Evolutionary conservation across 2,113 vertebrate species (phyloP).

Genomic region (Oryzias curvinotus): DNA sequence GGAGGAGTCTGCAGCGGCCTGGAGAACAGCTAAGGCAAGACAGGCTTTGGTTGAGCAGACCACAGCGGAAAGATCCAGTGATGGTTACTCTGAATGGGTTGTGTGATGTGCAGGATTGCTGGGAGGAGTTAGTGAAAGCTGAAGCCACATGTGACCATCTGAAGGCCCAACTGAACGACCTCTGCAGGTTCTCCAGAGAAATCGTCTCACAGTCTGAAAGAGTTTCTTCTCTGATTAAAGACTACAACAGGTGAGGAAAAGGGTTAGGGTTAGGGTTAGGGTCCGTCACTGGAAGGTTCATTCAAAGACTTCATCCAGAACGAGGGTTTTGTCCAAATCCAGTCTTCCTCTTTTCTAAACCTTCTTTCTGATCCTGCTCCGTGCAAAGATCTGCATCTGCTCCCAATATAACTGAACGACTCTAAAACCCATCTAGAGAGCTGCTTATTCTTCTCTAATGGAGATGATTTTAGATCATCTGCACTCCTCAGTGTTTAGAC

Average conservation of each 20-base stretch:
- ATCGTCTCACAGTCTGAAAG: slow-evolving; percentile 85
- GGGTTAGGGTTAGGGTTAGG: no score
- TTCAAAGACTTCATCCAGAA: no score
- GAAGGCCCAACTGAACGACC: slow-evolving; percentile 91
- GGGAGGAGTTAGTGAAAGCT: slow-evolving; percentile 84
- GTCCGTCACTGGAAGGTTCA: no score
- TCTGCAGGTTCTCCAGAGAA: slow-evolving; percentile 93
- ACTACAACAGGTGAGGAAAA: slow-evolving; percentile 87
- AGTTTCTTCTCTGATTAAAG: slow-evolving; percentile 91
- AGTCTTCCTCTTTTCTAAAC: neutral
- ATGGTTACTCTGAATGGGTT: neutral
- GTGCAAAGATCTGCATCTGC: no score
- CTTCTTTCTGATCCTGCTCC: no score
- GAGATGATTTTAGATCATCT: no score
- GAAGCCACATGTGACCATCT: slow-evolving; percentile 86
- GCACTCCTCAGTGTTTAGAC: no score
- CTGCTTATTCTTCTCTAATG: no score
- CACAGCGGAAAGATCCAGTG: neutral
- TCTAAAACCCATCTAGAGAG: no score
- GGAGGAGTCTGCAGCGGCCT: slow-evolving; percentile 83
- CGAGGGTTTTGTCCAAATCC: neutral
- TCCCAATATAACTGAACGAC: no score
- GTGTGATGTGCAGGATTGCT: slow-evolving; percentile 78
- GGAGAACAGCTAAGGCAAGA: slow-evolving; percentile 86
- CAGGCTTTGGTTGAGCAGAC: neutral